Base-by-base conservation (phyloP, 2,888 invertebrate species). In the Hydraecia micacea region DNA sequence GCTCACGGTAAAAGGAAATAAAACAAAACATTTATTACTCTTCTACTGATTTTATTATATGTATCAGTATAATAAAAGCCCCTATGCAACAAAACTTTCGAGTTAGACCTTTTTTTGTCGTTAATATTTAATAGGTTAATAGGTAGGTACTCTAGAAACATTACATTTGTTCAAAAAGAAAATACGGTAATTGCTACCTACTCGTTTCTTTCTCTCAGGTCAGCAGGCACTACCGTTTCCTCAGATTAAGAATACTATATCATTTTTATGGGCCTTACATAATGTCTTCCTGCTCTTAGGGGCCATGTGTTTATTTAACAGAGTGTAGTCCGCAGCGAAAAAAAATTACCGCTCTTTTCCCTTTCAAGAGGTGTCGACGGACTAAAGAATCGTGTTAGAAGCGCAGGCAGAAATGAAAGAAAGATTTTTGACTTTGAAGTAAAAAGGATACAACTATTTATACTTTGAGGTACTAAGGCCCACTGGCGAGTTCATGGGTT, bases 211-310 rank as follows among this genome's bases (percentile, higher is more conserved):
- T 25, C 0, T n/a, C 46, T 70, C 32, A 18, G 25, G n/a, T 58
- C 9, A 46, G 62, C 25, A 55, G 15, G n/a, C 62, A 82, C 8
- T 65, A 69, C 32, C n/a, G 0, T 58, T 18, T 49, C 58, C 28
- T 88, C 89, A 91, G 90, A 92, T 91, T 88, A 87, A 87, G 83
- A 73, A 86, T 80, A 80, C 89, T 90, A 88, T 87, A 90, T 91
- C 89, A 90, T 87, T 90, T 91, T 91, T 91, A 91, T 90, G 84
- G 87, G 79, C 86, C 76, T 70, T 80, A 85, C 87, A 87, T 87
- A 86, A 86, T 90, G 77, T 76, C 67, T 80, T 73, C 68, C 71
- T 79, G 55, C 80, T 75, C 18, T 65, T n/a, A 63, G 58, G 18
- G 68, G 60, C 74, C 46, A 76, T 73, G 72, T 78, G 77, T 66